Evolutionary conservation across 2,113 vertebrate species (phyloP).

Genomic region (Platichthys flesus): DNA sequence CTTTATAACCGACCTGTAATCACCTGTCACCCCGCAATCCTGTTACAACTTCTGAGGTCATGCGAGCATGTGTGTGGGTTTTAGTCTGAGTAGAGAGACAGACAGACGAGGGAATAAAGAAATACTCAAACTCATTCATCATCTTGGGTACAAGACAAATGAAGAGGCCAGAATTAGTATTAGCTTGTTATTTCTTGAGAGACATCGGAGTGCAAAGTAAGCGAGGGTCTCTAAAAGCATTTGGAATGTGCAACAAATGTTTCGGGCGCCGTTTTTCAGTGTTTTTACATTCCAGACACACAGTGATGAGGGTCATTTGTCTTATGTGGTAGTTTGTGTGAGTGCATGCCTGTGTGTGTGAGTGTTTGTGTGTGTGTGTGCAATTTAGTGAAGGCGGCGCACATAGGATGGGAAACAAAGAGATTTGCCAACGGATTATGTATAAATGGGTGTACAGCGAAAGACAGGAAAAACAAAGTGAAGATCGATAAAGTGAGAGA

Average conservation of each 20-base stretch:
- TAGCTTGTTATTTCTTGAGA: slow-evolving; percentile 15
- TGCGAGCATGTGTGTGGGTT: slow-evolving; percentile 30
- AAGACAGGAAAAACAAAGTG: slow-evolving; percentile 57
- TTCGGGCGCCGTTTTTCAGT: slow-evolving; percentile 32
- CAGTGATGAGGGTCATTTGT: slow-evolving; percentile 72
- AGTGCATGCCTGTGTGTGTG: slow-evolving; percentile 20
- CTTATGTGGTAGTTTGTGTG: slow-evolving; percentile 61
- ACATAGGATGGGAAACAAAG: slow-evolving; percentile 49
- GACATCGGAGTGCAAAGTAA: slow-evolving; percentile 34
- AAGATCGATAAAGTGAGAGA: slow-evolving; percentile 62
- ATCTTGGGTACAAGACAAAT: slow-evolving; percentile 28
- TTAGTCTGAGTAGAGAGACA: slow-evolving; percentile 29
- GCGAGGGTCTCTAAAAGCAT: slow-evolving; percentile 34
- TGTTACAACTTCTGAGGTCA: slow-evolving; percentile 41
- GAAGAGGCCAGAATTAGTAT: slow-evolving; percentile 23
- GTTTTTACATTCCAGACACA: slow-evolving; percentile 69
- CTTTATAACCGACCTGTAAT: slow-evolving; percentile 22
- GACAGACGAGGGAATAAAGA: slow-evolving; percentile 23
- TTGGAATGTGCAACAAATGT: slow-evolving; percentile 57
- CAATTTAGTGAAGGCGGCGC: slow-evolving; percentile 20
- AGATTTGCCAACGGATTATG: slow-evolving; percentile 39
- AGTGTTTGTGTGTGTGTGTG: slow-evolving; percentile 7
- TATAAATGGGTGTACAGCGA: slow-evolving; percentile 50
- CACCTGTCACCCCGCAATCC: slow-evolving; percentile 45
- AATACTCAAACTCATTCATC: slow-evolving; percentile 26